These are phyloP conservation scores for Myrmecobius fasciatus DNA, from an alignment of 2,113 vertebrate species.

Conservation along the genomic window DNA sequence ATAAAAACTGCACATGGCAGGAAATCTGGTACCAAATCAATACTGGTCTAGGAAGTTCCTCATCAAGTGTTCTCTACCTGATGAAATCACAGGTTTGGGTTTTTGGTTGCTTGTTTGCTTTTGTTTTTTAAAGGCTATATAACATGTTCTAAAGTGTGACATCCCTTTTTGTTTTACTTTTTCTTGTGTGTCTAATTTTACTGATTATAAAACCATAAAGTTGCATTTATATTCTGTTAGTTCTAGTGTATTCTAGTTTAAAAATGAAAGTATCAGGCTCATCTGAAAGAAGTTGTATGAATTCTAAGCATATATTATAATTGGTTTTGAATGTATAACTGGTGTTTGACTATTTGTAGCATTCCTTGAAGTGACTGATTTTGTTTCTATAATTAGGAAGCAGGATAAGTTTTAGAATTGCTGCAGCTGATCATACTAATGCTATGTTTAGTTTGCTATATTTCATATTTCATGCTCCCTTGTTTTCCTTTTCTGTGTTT, in stretches of 20 bases:
- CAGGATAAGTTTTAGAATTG: neutral
- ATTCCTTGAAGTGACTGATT: neutral
- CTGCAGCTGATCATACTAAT: neutral
- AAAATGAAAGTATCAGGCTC: slow-evolving; percentile 28
- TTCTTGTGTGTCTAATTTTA: slow-evolving; percentile 13
- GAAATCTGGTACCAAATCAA: neutral
- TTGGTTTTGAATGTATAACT: slow-evolving; percentile 35
- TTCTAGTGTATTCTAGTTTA: slow-evolving; percentile 27
- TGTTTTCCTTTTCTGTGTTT: neutral
- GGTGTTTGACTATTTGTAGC: slow-evolving; percentile 9
- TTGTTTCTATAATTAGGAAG: neutral
- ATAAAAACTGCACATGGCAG: neutral
- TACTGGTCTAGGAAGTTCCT: neutral
- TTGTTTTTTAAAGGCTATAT: neutral
- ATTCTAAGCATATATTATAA: slow-evolving; percentile 31
- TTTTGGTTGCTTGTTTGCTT: neutral
- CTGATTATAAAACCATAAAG: neutral
- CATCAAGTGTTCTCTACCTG: neutral
- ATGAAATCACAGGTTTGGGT: neutral
- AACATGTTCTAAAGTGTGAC: neutral
- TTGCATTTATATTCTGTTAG: slow-evolving; percentile 47
- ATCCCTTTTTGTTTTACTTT: slow-evolving; percentile 17
- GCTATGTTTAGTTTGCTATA: neutral
- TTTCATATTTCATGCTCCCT: neutral
- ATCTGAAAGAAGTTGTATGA: neutral